Percentiles rank a stretch among this genome's conserved stretches.
These are phyloP conservation scores for Scaptomyza montana DNA, from an alignment of 1,140 invertebrate species.

Conservation along the genomic window DNA sequence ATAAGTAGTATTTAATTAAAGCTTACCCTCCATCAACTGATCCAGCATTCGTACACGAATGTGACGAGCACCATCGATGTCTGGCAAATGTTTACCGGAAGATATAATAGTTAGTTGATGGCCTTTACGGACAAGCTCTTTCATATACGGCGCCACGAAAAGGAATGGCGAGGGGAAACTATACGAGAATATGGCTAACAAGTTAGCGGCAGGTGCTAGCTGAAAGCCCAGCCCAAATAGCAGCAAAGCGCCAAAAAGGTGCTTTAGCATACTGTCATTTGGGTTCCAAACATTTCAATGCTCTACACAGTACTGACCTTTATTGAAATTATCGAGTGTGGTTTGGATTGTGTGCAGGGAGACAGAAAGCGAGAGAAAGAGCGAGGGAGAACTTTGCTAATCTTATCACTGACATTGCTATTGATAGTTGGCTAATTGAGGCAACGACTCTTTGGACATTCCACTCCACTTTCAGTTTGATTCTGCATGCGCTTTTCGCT, in stretches of 20 bases:
- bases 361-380: too few relatives aligned
- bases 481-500: not conserved
- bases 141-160: conserved; percentile 45
- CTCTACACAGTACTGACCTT: conserved; percentile 22
- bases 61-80: conserved; percentile 54
- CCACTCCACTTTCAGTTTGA: conserved; percentile 3
- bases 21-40: conserved; percentile 34
- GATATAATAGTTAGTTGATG: conserved; percentile 61
- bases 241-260: conserved; percentile 9
- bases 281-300: conserved; percentile 47
- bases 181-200: conserved; percentile 62
- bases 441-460: not conserved
- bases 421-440: not conserved
- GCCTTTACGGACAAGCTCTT: conserved; percentile 32
- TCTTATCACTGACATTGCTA: conserved; percentile 30
- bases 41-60: conserved; percentile 48
- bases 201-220: conserved; percentile 40
- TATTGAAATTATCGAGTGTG: conserved; percentile 1
- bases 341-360: not conserved
- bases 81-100: conserved; percentile 2
- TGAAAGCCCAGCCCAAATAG: conserved; percentile 25
- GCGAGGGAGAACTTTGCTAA: conserved; percentile 4
- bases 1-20: too few relatives aligned
- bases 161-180: conserved; percentile 33
- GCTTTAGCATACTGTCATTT: conserved; percentile 22